Base-by-base conservation (phyloP, 2,113 vertebrate species). In the Nymphicus hollandicus region DNA sequence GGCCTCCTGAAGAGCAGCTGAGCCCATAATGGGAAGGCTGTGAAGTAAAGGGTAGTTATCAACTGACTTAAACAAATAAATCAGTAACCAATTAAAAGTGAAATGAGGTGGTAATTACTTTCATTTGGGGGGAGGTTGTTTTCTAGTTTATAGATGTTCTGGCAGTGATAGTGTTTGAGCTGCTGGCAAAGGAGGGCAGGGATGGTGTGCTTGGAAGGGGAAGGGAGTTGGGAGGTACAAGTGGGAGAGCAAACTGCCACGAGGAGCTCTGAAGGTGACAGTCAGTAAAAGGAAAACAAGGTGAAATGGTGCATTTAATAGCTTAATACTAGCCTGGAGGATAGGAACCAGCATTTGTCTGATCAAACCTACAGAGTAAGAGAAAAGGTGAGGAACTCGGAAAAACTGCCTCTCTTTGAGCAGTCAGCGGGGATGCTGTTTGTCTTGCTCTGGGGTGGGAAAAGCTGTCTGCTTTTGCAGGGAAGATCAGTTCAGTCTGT, bases 61-160 rank as follows among this genome's bases (percentile, higher is more conserved):
- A 94, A 72, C 65, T 93, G 79, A 95, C 28, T 56, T 80, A 88
- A 89, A 70, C 11, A 8, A 50, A 60, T 55, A 94, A 84, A 47
- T 1, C 22, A 33, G 72, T 55, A 83, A 49, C 85, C 72, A 95
- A 70, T 96, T 94, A 86, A 92, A 95, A 96, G 78, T 81, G 88
- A 97, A 97, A 83, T 95, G 91, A 95, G 63, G 91, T 96, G 91
- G 79, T 61, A 76, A 61, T 84, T 90, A 91, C 95, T 95, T 71
- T 80, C 53, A 17, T 16, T 22, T 43, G 63, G 86, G 84, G 50
- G 56, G 80, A 93, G 41, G 69, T 82, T 95, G 87, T 92, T 94
- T 89, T 82, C 55, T 79, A 86, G 82, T 43, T 81, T 9, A 2
- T 56, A 81, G 83, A 61, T 60, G 78, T 52, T 72, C 60, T 55